Evolutionary conservation across 2,113 vertebrate species (phyloP).

Genomic region (Girardinichthys multiradiatus): DNA sequence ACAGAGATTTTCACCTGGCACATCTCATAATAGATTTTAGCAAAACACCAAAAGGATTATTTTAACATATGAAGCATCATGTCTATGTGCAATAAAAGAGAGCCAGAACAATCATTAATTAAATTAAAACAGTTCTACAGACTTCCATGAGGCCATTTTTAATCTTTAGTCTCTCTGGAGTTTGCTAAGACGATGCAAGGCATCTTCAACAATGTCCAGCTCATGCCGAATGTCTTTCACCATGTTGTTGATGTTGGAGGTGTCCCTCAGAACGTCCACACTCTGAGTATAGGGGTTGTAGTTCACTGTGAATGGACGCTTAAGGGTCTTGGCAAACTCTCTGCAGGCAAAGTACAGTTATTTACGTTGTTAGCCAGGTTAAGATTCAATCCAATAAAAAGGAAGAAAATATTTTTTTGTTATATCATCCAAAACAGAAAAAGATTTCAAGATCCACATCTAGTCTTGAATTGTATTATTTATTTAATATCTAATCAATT

Average conservation of each 20-base stretch:
- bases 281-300: constrained; percentile 36
- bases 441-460: too few species aligned
- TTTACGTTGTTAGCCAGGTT: neutral
- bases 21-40: neutral
- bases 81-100: neutral
- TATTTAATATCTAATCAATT: too few species aligned
- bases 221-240: constrained; percentile 37
- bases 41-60: neutral
- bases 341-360: constrained; percentile 6
- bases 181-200: constrained; percentile 10
- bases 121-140: neutral
- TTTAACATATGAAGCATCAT: neutral
- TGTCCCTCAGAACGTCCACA: constrained; percentile 20
- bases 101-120: neutral
- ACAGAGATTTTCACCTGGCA: neutral
- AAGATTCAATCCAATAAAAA: neutral
- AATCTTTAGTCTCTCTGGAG: neutral
- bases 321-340: constrained; percentile 21
- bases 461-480: too few species aligned
- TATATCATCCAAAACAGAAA: too few species aligned
- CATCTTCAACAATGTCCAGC: constrained; percentile 36
- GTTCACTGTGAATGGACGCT: constrained; percentile 27
- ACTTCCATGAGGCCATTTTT: neutral
- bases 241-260: constrained; percentile 32
- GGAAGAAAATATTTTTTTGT: too few species aligned